These are phyloP conservation scores for Spilosoma lubricipeda DNA, from an alignment of 2,888 invertebrate species.

Conservation along the genomic window DNA sequence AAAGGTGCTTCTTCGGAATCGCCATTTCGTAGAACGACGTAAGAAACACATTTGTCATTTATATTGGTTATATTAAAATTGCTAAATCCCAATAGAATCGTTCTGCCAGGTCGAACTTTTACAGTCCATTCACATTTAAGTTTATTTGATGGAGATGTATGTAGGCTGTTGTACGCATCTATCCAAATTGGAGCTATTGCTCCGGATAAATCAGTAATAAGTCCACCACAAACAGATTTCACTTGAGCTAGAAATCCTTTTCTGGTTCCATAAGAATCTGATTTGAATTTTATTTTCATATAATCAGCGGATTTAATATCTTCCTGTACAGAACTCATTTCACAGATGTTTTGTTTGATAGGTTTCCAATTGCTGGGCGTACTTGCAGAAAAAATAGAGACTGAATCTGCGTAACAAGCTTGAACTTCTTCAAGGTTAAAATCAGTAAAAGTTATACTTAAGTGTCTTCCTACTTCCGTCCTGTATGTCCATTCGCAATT, in stretches of 20 bases:
- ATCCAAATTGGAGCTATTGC: slow-evolving; percentile 70
- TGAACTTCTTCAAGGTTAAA: slow-evolving; percentile 87
- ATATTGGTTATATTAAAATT: slow-evolving; percentile 86
- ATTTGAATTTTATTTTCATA: slow-evolving; percentile 89
- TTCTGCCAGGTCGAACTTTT: slow-evolving; percentile 90
- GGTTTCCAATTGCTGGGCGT: slow-evolving; percentile 83
- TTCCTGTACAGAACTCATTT: slow-evolving; percentile 65
- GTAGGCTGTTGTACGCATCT: slow-evolving; percentile 42
- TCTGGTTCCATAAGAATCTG: slow-evolving; percentile 86
- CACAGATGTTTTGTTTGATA: slow-evolving; percentile 85
- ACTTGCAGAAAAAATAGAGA: slow-evolving; percentile 87
- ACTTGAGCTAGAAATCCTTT: slow-evolving; percentile 90
- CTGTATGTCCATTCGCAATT: slow-evolving; percentile 92
- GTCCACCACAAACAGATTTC: slow-evolving; percentile 90
- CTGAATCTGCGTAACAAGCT: slow-evolving; percentile 87
- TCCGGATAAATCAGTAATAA: slow-evolving; percentile 86
- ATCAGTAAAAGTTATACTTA: slow-evolving; percentile 84
- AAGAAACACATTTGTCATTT: slow-evolving; percentile 63
- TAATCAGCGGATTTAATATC: slow-evolving; percentile 77
- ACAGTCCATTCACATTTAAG: slow-evolving; percentile 90
- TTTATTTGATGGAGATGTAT: background rate
- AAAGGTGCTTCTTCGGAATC: slow-evolving; percentile 89
- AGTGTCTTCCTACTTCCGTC: slow-evolving; percentile 86
- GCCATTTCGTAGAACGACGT: slow-evolving; percentile 91
- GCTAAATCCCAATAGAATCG: slow-evolving; percentile 88